Conservation (phyloP, 1,140 invertebrate species). For the Cydia pomonella region DNA sequence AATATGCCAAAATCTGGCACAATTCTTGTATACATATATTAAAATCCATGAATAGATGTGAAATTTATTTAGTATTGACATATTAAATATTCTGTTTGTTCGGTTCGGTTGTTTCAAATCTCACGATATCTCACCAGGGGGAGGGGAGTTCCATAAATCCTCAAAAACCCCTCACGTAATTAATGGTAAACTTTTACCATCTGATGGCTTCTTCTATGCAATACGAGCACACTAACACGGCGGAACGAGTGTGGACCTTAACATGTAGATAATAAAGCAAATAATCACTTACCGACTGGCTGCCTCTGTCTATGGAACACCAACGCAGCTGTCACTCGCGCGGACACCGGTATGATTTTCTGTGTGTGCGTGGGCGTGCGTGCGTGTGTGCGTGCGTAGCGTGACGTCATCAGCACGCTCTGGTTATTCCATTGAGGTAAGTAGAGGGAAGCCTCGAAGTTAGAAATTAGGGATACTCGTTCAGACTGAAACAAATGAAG, state of each 20-base stretch:
- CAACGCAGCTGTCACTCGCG: constrained; percentile 83
- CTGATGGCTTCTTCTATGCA: too few relatives aligned
- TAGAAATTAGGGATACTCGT: constrained; percentile 85
- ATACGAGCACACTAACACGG: too few relatives aligned
- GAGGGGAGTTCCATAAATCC: too few relatives aligned
- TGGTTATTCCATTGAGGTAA: constrained; percentile 85
- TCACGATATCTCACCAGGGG: too few relatives aligned
- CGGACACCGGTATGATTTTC: constrained; percentile 47
- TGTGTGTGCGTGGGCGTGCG: constrained; percentile 35
- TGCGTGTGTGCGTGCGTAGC: constrained; percentile 2
- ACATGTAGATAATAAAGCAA: neutral
- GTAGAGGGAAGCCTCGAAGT: constrained; percentile 86
- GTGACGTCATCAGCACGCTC: constrained; percentile 78
- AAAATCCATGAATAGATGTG: too few relatives aligned
- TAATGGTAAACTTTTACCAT: too few relatives aligned
- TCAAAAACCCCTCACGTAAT: too few relatives aligned
- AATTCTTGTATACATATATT: too few relatives aligned
- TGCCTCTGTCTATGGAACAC: constrained; percentile 88
- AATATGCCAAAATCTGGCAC: too few relatives aligned
- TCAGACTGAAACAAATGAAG: constrained; percentile 80
- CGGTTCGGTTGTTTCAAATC: too few relatives aligned
- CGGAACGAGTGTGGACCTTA: neutral
- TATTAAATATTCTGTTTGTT: too few relatives aligned
- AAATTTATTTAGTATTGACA: too few relatives aligned
- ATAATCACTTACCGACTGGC: constrained; percentile 81